Evolutionary conservation across 1,140 invertebrate genomes (phyloP).

Genomic region (Lepidurus couesii): DNA sequence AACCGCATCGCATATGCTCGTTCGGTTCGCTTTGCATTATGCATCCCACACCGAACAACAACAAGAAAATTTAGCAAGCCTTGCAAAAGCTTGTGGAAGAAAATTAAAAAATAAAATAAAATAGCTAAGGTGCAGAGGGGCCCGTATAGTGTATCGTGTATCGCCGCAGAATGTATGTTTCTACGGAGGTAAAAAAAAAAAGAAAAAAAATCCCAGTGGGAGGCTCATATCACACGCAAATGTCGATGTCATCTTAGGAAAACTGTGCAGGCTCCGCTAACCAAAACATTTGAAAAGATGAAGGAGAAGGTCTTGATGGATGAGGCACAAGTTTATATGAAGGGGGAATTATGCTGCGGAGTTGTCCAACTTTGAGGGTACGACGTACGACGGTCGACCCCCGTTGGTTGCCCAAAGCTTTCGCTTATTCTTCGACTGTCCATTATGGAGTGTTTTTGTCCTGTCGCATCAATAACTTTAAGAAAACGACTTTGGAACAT

Average conservation of each 20-base stretch:
- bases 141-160: background rate
- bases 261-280: background rate
- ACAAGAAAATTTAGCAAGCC: background rate
- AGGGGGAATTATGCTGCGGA: constrained; percentile 2
- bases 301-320: background rate
- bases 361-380: constrained; percentile 7
- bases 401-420: background rate
- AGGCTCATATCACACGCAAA: constrained; percentile 21
- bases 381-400: background rate
- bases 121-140: background rate
- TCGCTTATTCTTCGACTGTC: constrained; percentile 24
- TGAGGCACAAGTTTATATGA: background rate
- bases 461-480: background rate
- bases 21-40: background rate
- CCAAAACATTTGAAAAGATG: background rate
- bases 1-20: background rate
- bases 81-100: background rate
- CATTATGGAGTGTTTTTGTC: background rate
- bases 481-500: background rate
- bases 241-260: background rate
- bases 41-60: background rate
- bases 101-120: background rate
- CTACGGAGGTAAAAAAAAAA: background rate
- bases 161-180: background rate
- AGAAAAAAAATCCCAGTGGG: background rate